Conservation (phyloP, 1,140 invertebrate species). For the Littorina saxatilis region DNA sequence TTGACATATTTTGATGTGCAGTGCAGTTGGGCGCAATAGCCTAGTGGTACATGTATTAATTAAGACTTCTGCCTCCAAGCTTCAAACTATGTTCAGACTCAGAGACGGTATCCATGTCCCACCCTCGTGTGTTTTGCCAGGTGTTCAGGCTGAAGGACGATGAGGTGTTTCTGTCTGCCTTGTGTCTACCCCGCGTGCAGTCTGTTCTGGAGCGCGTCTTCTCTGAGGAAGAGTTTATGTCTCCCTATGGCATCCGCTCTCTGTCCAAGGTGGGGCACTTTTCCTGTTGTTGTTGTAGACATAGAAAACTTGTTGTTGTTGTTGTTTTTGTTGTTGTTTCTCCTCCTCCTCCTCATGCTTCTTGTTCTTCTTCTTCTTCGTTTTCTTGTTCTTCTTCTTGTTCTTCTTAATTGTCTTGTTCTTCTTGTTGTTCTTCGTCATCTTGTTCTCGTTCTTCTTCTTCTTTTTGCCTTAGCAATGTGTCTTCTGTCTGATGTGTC, state of each 20-base stretch:
- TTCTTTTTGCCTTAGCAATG: not conserved
- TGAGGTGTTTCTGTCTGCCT: conserved; percentile 47
- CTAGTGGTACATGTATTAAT: no score
- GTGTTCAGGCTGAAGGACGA: conserved; percentile 12
- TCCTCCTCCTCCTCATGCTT: no score
- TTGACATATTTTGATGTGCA: no score
- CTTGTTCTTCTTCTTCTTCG: conserved; percentile 1
- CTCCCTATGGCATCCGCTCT: conserved; percentile 72
- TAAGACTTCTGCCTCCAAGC: no score
- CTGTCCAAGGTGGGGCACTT: conserved; percentile 70
- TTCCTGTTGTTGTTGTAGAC: no score
- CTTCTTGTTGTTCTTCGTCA: not conserved
- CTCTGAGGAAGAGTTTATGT: conserved; percentile 68
- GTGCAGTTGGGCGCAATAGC: no score
- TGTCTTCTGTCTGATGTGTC: no score
- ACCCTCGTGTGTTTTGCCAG: not conserved
- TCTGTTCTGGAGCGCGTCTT: conserved; percentile 44
- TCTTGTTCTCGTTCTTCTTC: not conserved
- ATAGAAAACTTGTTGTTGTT: not conserved
- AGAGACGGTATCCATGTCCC: no score
- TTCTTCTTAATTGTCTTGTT: not conserved
- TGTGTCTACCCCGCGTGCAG: conserved; percentile 44
- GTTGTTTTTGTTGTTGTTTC: no score
- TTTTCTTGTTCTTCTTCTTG: not conserved
- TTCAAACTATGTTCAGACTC: no score